Evolutionary conservation across 2,888 invertebrate species (phyloP), one percentile per base, ranked within the genome.

Genomic region (Tachina fera): DNA sequence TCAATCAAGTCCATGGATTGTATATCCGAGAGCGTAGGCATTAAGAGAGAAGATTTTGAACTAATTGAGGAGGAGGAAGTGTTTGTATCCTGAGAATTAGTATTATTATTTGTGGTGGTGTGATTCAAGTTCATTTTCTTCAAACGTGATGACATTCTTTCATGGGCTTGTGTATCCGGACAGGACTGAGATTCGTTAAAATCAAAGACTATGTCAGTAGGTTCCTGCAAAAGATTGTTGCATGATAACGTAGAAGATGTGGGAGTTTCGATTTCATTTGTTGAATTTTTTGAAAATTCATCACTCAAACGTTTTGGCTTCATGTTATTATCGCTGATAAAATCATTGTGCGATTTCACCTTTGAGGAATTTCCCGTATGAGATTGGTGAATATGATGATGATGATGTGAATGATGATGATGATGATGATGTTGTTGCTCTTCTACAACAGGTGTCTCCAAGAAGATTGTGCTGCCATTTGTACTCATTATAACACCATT

Each of bases 1-100:
- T 93, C 93, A 74, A 93, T 91, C 82, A 91, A 90, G 89, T 92
- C 93, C 91, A 93, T 92, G 13, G 92, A 92, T 89, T 92, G 91
- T 75, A 93, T 92, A 82, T 93, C 92, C 47, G 91, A 90, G 63
- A 90, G 88, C 31, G 88, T 84, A 6, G 51, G 76, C 65, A 86
- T 76, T 72, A 61, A 22, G 10, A 72, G 79, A 60, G 85, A 56
- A 9, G 70, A 67, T 22, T 72, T 83, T 68, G 79, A 68, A 45
- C 13, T 43, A 68, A 16, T 83, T 72, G 67, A 67, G 56, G 83
- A 80, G n/a, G 79, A 74, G 19, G 75, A 75, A 53, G 61, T 81
- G 14, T 79, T 76, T 58, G 80, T 76, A 72, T 86, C 79, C 84
- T 87, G 82, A 79, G 84, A 74, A 45, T 74, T 80, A 51, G 22